Evolutionary conservation across 2,888 invertebrate genomes (phyloP).

Genomic region (Mesodorylaimus sp.): DNA sequence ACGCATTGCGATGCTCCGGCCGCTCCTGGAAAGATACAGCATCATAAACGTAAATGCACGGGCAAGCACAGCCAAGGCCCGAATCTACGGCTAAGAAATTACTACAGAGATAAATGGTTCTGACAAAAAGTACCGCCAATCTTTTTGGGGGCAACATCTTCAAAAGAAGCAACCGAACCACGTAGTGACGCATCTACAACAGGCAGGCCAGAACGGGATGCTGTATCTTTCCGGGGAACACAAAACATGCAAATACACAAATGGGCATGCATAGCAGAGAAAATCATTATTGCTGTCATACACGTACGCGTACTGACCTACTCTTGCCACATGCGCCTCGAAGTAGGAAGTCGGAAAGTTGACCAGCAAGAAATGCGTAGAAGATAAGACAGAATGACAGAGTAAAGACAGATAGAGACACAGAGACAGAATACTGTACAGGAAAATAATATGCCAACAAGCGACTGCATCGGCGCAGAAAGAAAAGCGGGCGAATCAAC

Average conservation of each 20-base stretch:
- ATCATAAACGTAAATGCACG: not conserved
- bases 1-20: not conserved
- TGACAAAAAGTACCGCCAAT: too few relatives aligned
- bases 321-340: too few relatives aligned
- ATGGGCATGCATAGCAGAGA: too few relatives aligned
- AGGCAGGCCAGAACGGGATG: too few relatives aligned
- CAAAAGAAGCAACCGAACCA: too few relatives aligned
- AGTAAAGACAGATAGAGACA: not conserved
- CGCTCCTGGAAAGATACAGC: not conserved
- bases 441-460: not conserved
- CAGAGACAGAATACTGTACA: not conserved
- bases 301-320: too few relatives aligned
- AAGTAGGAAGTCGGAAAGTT: not conserved
- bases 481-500: too few relatives aligned
- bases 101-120: not conserved
- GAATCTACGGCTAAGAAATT: not conserved
- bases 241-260: not conserved
- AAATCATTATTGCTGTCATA: too few relatives aligned
- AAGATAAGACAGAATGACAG: not conserved
- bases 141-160: too few relatives aligned
- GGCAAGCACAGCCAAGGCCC: not conserved
- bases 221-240: not conserved
- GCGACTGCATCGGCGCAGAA: not conserved
- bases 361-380: not conserved
- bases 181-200: too few relatives aligned